Evolutionary conservation across 2,113 vertebrate genomes (phyloP).

Genomic region (Microtus montanus): DNA sequence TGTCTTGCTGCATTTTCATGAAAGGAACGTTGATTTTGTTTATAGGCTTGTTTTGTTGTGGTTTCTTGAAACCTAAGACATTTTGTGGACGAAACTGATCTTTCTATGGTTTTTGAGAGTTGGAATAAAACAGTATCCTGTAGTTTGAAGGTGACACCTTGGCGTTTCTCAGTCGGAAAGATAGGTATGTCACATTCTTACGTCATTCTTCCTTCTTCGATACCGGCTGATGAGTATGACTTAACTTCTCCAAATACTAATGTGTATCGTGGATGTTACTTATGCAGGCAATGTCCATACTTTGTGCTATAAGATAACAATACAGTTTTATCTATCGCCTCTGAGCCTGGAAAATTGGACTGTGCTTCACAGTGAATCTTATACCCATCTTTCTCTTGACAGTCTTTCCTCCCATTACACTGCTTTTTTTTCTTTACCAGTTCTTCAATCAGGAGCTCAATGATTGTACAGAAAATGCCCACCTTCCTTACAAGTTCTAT

Average conservation of each 20-base stretch:
- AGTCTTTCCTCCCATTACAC: background rate
- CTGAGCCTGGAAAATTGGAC: background rate
- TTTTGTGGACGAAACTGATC: background rate
- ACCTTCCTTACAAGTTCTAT: background rate
- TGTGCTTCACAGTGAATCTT: background rate
- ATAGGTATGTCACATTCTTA: background rate
- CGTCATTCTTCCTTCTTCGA: background rate
- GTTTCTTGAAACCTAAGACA: background rate
- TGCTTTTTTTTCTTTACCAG: background rate
- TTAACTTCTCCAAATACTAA: background rate
- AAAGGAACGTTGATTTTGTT: background rate
- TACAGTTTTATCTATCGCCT: background rate
- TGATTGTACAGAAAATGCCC: background rate
- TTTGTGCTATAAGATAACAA: background rate
- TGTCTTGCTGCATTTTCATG: background rate
- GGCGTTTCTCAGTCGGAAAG: background rate
- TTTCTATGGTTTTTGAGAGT: background rate
- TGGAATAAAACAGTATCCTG: background rate
- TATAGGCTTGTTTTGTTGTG: background rate
- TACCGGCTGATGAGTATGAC: background rate
- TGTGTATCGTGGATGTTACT: background rate
- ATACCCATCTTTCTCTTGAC: background rate
- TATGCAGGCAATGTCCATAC: fast-evolving
- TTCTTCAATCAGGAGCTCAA: background rate
- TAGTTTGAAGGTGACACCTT: background rate